A percentile compares a stretch with the other conserved stretches of the same genome.
phyloP scores from a whole-genome alignment of 1,140 invertebrate genomes.

The Pseudomyrmex gracilis region DNA sequence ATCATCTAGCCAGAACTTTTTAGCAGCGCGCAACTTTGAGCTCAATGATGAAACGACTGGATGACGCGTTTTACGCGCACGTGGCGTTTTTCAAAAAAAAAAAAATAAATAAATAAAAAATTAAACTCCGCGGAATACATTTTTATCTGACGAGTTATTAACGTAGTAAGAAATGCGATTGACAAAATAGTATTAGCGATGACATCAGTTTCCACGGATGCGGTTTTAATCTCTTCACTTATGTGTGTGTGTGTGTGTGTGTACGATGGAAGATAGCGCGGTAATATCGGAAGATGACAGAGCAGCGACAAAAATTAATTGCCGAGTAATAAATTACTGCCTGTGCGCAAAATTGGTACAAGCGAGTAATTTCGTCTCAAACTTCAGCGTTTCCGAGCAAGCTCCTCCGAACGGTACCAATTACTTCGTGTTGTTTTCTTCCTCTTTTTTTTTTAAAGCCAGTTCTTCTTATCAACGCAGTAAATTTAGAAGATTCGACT shows the following conservation, averaged over 20 bases:
- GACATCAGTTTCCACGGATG: neutral
- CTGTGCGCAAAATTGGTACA: neutral
- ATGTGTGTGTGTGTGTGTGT: too few relatives aligned
- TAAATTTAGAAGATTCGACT: neutral
- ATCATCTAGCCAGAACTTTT: neutral
- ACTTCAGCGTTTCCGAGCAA: neutral
- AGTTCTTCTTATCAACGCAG: too few relatives aligned
- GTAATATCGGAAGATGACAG: conserved; percentile 1
- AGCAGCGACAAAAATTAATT: conserved; percentile 18
- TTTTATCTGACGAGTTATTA: conserved; percentile 3
- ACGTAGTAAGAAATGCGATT: neutral
- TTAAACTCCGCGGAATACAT: conserved; percentile 1
- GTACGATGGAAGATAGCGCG: neutral
- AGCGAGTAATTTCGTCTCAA: neutral
- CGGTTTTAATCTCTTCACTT: conserved; percentile 12
- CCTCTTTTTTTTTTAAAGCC: too few relatives aligned
- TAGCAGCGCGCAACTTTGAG: too few relatives aligned
- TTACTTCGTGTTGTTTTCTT: neutral
- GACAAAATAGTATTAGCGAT: neutral
- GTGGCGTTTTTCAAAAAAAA: too few relatives aligned
- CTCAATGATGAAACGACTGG: too few relatives aligned
- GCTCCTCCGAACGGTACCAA: neutral
- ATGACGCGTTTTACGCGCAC: too few relatives aligned
- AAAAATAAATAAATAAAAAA: too few relatives aligned
- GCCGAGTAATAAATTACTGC: conserved; percentile 16